These are phyloP conservation scores for Geotrupes spiniger DNA, from an alignment of 2,888 invertebrate genomes.

Conservation along the genomic window DNA sequence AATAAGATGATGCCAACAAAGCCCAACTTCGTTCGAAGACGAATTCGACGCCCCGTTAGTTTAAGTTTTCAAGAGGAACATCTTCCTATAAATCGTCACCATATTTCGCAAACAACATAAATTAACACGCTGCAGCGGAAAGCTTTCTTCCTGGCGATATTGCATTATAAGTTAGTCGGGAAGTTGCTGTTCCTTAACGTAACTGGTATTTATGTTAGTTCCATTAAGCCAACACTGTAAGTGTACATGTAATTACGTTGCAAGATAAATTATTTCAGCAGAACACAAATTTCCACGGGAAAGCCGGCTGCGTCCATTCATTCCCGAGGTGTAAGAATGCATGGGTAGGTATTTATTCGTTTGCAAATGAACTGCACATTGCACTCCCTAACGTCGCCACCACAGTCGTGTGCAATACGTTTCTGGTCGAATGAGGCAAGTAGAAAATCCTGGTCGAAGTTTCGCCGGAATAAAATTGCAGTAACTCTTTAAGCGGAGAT, in stretches of 20 bases:
- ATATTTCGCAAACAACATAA: neutral
- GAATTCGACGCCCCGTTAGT: no score
- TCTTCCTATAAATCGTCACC: no score
- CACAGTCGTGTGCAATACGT: constrained; percentile 11
- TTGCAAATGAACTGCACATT: constrained; percentile 17
- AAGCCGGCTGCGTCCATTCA: constrained; percentile 15
- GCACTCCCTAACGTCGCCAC: constrained; percentile 13
- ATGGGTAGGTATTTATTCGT: constrained; percentile 16
- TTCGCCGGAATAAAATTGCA: no score
- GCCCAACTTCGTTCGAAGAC: no score
- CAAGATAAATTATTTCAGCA: constrained; percentile 21
- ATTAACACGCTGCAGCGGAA: neutral
- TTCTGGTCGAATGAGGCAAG: constrained; percentile 17
- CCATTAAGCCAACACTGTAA: constrained; percentile 20
- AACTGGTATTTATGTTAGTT: constrained; percentile 20
- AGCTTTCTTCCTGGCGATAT: constrained; percentile 1
- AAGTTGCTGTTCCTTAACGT: constrained; percentile 9
- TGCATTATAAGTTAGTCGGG: constrained; percentile 12
- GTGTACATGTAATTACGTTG: constrained; percentile 17
- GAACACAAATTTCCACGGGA: constrained; percentile 18
- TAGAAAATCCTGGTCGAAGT: no score
- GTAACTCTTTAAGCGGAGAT: no score
- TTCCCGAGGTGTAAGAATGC: constrained; percentile 15
- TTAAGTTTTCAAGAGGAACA: no score
- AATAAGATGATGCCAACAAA: no score